Percentiles rank a stretch among this genome's conserved stretches.
Evolutionary conservation across 2,888 invertebrate species (phyloP).

Genomic region (Ophion obscuratus): DNA sequence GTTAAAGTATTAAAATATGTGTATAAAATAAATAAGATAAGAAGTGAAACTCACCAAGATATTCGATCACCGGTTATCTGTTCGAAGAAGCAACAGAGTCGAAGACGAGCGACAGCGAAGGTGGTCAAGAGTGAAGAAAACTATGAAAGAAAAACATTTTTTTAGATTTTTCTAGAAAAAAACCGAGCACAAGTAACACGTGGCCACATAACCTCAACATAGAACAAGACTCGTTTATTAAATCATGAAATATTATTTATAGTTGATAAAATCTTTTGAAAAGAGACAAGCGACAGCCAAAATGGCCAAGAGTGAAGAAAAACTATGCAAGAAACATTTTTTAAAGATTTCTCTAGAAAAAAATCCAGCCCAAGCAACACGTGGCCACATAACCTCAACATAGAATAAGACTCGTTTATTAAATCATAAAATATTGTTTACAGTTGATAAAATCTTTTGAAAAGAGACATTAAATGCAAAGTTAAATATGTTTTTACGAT

Average conservation of each 20-base stretch:
- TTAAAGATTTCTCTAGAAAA: no score
- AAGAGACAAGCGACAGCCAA: no score
- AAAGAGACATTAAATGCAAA: constrained; percentile 19
- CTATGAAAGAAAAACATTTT: not conserved
- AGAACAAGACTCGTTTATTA: not conserved
- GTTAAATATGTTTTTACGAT: constrained; percentile 8
- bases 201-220: no score
- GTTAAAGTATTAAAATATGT: not conserved
- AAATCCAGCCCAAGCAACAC: constrained; percentile 6
- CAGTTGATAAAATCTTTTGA: constrained; percentile 15
- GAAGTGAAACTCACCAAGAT: constrained; percentile 22
- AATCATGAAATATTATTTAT: constrained; percentile 9
- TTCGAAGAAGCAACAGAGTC: constrained; percentile 10
- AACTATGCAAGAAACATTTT: no score
- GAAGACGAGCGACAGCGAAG: not conserved
- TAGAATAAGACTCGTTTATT: constrained; percentile 19
- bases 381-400: constrained; percentile 21
- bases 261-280: constrained; percentile 17
- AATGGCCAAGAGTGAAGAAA: no score
- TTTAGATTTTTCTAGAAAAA: constrained; percentile 18
- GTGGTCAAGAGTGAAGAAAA: constrained; percentile 11
- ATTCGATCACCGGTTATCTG: constrained; percentile 8
- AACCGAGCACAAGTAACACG: no score
- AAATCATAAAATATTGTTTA: constrained; percentile 14
- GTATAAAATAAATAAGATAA: constrained; percentile 17